Evolutionary conservation across 1,140 invertebrate genomes (phyloP), one percentile per base, ranked within the genome.

Genomic region (Drosophila novamexicana): DNA sequence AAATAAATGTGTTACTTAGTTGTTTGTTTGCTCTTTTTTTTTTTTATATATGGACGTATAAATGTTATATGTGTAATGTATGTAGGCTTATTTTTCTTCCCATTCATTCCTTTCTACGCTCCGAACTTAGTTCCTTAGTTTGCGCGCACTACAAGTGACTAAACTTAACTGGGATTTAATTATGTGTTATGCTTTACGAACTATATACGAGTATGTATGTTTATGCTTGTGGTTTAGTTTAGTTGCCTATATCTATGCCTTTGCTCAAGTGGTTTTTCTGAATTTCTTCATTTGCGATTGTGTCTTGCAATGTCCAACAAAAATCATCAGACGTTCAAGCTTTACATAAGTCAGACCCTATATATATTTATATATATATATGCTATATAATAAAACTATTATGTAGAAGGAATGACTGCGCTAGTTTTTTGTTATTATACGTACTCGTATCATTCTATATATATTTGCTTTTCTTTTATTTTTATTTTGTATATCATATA

Each of bases 231-330:
- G 7, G 40, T 67, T 61, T 56, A 69, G 42, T 76, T 47, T 49
- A 47, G 42, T 59, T 34, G 42, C 10, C 52, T 80, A 67, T 76
- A 76, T 81, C 45, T 59, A 63, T 81, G 70, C 73, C 37, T 66
- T 45, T 65, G 71, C 65, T 76, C 54, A 52, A 58, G 44, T 69
- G 39, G 52, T 49, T 66, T 63, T 59, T 39, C 53, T 65, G 64
- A 62, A 77, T 54, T 61, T 66, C 76, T 63, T 65, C 77, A 72
- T 74, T 79, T 89, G 89, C 84, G 84, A 89, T 89, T 89, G 84
- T 89, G 79, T 90, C 81, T 90, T 89, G 84, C 84, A 89, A 89
- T 84, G 84, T 66, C 85, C 85, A 89, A 89, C 77, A 90, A 88
- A 89, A 89, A 73, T 79, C 80, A 88, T 78, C 67, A 75, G 80